Base-by-base conservation (phyloP, 2,888 invertebrate genomes). In the Caenorhabditis wallacei region DNA sequence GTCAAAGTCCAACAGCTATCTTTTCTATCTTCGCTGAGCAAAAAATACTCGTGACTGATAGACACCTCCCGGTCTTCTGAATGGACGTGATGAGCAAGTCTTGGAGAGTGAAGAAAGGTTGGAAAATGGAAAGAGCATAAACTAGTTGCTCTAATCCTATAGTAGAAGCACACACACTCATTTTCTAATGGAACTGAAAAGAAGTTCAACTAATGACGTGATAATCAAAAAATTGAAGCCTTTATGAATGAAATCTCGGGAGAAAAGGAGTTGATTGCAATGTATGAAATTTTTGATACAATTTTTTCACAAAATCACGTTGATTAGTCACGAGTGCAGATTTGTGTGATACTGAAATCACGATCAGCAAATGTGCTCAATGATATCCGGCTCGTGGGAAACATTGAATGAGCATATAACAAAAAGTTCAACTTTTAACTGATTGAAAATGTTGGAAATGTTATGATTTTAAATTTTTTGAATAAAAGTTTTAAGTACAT, bases 1-100 rank as follows among this genome's bases (percentile, higher is more conserved):
- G 66, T 75, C 66, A 75, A 75, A 75, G 57, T 66, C 75, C 75
- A 75, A 18, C 35, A 63, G 53, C 71, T 53, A n/a, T 48, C 43
- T 7, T 43, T 43, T 43, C 18, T 18, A 18, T 18, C 43, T 2
- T 30, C 18, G 40, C 43, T 61, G 61, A 61, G 61, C 61, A 43
- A 24, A 43, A 61, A 35, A 46, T 51, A 30, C 66, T 53, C 66
- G 66, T 66, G 66, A 53, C 66, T 66, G 64, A 64, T 64, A 64
- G 64, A 64, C 51, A 48, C 64, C 64, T 53, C 53, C 66, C 53
- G 66, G 53, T 53, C 22, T 37, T 66, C 13, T 37, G 66, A 66
- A 66, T 66, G 37, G 48, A 63, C 18, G 48, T 66, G 64, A 66
- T 66, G 64, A 66, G 35, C 24, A 46, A 51, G 35, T 18, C 53